These are phyloP conservation scores for Pomacea canaliculata DNA, from an alignment of 2,888 invertebrate species.

Conservation along the genomic window DNA sequence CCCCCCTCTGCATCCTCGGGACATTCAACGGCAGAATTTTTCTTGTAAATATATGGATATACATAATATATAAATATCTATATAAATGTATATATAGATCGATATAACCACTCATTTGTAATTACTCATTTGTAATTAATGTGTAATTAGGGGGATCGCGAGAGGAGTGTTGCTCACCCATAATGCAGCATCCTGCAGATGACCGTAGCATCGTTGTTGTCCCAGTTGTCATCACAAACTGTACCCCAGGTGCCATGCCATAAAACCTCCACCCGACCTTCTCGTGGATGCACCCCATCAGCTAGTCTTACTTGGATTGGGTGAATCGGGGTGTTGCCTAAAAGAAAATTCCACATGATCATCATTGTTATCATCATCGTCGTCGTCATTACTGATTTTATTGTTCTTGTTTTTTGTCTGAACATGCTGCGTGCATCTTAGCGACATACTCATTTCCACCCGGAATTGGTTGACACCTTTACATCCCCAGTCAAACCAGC, in stretches of 20 bases:
- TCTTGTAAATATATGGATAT: too few relatives aligned
- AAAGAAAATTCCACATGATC: background rate
- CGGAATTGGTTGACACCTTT: too few relatives aligned
- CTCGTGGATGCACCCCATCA: background rate
- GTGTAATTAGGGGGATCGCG: too few relatives aligned
- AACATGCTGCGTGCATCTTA: too few relatives aligned
- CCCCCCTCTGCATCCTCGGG: background rate
- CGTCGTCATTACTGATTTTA: background rate
- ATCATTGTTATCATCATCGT: slow-evolving; percentile 1
- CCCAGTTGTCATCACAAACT: slow-evolving; percentile 8
- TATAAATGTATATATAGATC: too few relatives aligned
- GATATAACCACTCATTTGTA: too few relatives aligned
- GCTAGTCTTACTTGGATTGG: background rate
- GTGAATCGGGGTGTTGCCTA: background rate
- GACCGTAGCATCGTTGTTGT: background rate
- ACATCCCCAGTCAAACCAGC: too few relatives aligned
- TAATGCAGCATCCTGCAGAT: background rate
- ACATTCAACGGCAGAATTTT: background rate
- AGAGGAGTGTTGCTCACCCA: background rate
- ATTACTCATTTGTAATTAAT: too few relatives aligned
- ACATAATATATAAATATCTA: too few relatives aligned
- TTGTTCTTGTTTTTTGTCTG: background rate
- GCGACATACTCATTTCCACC: too few relatives aligned
- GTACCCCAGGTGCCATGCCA: background rate
- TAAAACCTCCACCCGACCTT: slow-evolving; percentile 5